phyloP scores from a whole-genome alignment of 2,113 vertebrate species.

The Otocyon megalotis region DNA sequence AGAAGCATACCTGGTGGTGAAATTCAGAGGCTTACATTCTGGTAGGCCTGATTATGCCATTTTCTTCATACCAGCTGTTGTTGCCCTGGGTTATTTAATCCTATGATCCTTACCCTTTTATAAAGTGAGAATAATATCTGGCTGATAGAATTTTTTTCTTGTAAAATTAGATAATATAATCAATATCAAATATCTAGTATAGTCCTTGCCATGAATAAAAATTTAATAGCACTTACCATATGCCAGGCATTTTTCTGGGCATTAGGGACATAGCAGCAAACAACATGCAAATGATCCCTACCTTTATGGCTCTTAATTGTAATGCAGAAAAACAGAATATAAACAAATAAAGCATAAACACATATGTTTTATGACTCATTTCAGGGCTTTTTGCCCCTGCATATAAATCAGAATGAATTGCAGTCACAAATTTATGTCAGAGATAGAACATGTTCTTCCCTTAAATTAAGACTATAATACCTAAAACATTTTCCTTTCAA shows the following conservation, averaged over 20 bases:
- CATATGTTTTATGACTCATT: not conserved
- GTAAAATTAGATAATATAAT: not conserved
- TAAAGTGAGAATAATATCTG: not conserved
- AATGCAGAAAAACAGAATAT: not conserved
- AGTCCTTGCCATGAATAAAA: not conserved
- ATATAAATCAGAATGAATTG: not conserved
- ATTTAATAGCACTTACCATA: not conserved
- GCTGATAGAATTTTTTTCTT: not conserved
- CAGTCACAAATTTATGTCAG: not conserved
- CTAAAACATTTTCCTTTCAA: not conserved
- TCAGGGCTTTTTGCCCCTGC: not conserved
- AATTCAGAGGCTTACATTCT: not conserved
- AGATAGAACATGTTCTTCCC: not conserved
- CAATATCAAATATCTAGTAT: not conserved
- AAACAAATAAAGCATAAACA: not conserved
- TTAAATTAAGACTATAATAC: conserved; percentile 11
- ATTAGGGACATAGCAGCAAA: not conserved
- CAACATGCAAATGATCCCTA: not conserved
- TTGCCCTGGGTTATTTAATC: not conserved
- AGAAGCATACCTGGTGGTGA: not conserved
- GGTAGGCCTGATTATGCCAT: not conserved
- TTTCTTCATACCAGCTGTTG: not conserved
- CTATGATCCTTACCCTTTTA: not conserved
- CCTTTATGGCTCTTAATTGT: not conserved
- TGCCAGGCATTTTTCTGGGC: not conserved